Evolutionary conservation across 2,888 invertebrate genomes (phyloP), one percentile per base, ranked within the genome.

Genomic region (Philaethria dido): DNA sequence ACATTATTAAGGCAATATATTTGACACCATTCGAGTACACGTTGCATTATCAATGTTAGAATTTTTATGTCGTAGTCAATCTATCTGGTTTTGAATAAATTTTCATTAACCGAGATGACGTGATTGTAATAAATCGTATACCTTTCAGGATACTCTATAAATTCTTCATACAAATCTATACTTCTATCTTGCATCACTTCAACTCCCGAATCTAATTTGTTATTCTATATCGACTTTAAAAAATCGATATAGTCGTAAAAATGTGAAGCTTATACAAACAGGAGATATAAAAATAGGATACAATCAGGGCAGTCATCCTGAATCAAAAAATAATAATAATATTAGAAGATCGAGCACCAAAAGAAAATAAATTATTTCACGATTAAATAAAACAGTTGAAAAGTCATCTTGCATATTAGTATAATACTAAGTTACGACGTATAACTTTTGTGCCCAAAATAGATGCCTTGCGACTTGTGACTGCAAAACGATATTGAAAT

Each of bases 1-100:
- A 89, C 88, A 80, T 86, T 86, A 89, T 88, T 86, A 89, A 85
- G 89, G 89, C 85, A 87, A 84, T 87, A 84, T 79, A 52, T 66
- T 55, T 36, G 62, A 50, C 59, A 29, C 57, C 50, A 45, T 45
- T 55, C 52, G 47, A 47, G 57, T 47, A 39, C 52, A 60, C 33
- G 52, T 54, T 39, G 54, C 48, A 6, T 48, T 18, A 29, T 50
- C 48, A 48, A 48, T 45, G 16, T 33, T 29, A 29, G 18, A 44
- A 18, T 47, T 45, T 33, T 18, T 14, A 60, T n/a, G 18, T 33
- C 33, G 33, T 18, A 25, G 2, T 57, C 33, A n/a, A 20, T 25
- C 29, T 1, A 25, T n/a, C n/a, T 29, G 25, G 29, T 16, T 50
- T n/a, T 25, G 47, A 11, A 47, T 20, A 50, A 8, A 20, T 50